A percentile compares a stretch with the other conserved stretches of the same genome.
Conservation (phyloP, 2,113 vertebrate species). For the Cairina moschata region DNA sequence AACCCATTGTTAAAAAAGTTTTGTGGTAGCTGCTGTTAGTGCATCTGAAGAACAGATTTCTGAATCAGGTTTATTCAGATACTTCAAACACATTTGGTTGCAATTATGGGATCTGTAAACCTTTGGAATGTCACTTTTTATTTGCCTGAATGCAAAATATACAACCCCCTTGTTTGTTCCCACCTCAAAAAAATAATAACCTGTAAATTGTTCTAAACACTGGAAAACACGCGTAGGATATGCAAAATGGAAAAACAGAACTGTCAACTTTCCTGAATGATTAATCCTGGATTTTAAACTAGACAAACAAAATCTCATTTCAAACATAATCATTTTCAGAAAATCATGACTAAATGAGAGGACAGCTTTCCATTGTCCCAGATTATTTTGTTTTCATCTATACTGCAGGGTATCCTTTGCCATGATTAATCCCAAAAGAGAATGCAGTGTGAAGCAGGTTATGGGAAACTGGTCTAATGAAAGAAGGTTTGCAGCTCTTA, state of each 20-base stretch:
- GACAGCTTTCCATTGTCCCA: not conserved
- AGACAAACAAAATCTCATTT: not conserved
- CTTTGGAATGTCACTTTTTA: not conserved
- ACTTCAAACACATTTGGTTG: not conserved
- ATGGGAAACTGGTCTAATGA: not conserved
- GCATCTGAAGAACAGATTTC: not conserved
- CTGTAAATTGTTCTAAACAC: not conserved
- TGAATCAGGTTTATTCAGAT: not conserved
- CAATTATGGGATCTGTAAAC: not conserved
- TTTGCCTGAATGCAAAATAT: conserved; percentile 1
- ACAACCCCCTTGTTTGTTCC: not conserved
- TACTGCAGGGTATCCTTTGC: not conserved
- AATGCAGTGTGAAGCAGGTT: not conserved
- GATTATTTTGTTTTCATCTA: not conserved
- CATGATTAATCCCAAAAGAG: not conserved
- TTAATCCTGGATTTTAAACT: not conserved
- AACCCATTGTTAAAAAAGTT: not conserved
- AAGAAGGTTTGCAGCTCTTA: not conserved
- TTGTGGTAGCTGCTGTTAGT: not conserved
- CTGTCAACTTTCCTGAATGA: accelerated
- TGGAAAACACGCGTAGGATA: not conserved
- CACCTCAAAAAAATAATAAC: not conserved
- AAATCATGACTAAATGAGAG: not conserved
- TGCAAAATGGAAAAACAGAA: not conserved
- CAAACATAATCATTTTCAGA: not conserved